A percentile compares a stretch with the other conserved stretches of the same genome.
These are phyloP conservation scores for Sebastes trivittatus DNA, from an alignment of 2,797 vertebrate genomes.

Conservation along the genomic window DNA sequence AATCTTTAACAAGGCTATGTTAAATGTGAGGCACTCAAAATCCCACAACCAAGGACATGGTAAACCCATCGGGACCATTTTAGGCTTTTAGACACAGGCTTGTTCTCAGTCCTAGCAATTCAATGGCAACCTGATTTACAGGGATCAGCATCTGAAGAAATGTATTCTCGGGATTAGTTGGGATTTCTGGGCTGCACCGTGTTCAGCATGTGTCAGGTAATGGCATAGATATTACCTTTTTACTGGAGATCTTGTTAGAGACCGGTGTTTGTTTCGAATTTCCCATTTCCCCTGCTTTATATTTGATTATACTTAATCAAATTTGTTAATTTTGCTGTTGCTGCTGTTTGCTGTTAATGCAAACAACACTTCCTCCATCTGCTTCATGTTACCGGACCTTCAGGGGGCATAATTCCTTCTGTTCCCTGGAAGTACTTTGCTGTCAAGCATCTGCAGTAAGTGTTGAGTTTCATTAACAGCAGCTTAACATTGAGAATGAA, in stretches of 20 bases:
- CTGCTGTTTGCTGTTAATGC: constrained; percentile 19
- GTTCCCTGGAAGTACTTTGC: constrained; percentile 17
- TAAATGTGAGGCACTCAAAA: constrained; percentile 34
- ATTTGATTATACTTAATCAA: constrained; percentile 1
- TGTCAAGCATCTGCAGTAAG: constrained; percentile 31
- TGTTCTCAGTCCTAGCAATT: neutral
- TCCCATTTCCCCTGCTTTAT: neutral
- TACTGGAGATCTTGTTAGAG: neutral
- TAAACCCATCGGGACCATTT: neutral
- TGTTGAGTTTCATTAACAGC: constrained; percentile 33
- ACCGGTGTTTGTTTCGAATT: neutral
- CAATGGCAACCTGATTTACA: neutral
- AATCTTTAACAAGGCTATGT: constrained; percentile 52
- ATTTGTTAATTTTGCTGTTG: constrained; percentile 8
- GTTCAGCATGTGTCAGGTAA: neutral
- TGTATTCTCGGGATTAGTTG: neutral
- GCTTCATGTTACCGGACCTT: constrained; percentile 27
- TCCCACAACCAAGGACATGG: constrained; percentile 17
- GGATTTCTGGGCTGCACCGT: neutral
- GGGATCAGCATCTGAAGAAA: neutral
- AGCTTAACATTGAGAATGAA: constrained; percentile 32
- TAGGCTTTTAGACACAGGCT: neutral
- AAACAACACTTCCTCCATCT: constrained; percentile 51
- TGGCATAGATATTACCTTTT: neutral
- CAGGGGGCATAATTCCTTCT: constrained; percentile 25